phyloP scores from a whole-genome alignment of 64 coral and sea anemone genomes.

The Astreopora myriophthalma region DNA sequence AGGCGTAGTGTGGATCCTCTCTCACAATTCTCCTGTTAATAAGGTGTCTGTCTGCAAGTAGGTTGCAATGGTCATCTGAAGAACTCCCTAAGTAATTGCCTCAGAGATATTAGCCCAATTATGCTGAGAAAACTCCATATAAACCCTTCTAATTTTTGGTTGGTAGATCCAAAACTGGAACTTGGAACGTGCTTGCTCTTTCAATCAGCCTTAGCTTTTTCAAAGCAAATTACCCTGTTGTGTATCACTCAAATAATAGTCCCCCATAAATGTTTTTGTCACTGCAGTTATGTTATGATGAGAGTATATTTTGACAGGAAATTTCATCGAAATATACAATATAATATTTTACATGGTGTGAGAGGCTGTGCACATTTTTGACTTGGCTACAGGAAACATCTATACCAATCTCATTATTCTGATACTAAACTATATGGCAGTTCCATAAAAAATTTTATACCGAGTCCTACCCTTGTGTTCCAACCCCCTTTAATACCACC shows the following conservation, averaged over 20 bases:
- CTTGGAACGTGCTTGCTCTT: neutral
- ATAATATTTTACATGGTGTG: neutral
- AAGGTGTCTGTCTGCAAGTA: too few species aligned
- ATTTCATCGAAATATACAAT: neutral
- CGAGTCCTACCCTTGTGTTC: neutral
- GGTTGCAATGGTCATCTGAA: neutral
- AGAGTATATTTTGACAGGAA: neutral
- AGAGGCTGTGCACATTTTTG: neutral
- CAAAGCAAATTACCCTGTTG: neutral
- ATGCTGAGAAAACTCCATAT: neutral
- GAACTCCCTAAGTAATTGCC: constrained; percentile 9
- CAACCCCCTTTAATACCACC: neutral
- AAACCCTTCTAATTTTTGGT: neutral
- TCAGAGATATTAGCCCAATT: neutral
- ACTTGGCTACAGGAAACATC: neutral
- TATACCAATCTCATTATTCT: neutral
- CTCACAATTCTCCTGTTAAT: too few species aligned
- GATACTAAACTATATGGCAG: neutral
- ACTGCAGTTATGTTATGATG: neutral
- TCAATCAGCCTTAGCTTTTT: neutral
- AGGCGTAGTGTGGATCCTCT: constrained; percentile 47
- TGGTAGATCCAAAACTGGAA: neutral
- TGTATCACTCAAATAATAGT: neutral
- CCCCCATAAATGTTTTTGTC: neutral
- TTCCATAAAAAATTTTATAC: neutral